phyloP scores from a whole-genome alignment of 1,140 invertebrate genomes.

The Drosophila murphyi region DNA sequence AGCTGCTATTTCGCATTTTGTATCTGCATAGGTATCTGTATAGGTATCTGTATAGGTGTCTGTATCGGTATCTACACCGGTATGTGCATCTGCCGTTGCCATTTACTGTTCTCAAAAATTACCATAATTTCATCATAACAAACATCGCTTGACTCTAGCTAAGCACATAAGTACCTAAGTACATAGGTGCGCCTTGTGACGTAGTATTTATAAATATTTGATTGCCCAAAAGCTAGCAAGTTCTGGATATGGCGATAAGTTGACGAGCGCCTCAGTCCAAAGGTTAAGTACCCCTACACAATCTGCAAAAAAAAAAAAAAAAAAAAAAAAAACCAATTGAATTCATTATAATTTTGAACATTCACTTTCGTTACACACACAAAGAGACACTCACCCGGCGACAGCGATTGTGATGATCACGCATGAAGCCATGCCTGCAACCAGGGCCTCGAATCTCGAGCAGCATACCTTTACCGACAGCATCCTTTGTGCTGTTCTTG shows the following conservation, averaged over 20 bases:
- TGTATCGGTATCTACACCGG: constrained; percentile 20
- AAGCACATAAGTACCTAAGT: neutral
- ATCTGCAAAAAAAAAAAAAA: constrained; percentile 24
- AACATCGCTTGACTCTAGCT: neutral
- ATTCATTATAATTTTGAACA: neutral
- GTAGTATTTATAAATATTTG: constrained; percentile 33
- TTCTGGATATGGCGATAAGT: constrained; percentile 13
- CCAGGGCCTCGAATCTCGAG: constrained; percentile 33
- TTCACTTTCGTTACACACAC: neutral
- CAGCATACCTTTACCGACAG: constrained; percentile 60
- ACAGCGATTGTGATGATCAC: constrained; percentile 70
- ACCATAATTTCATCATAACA: constrained; percentile 36
- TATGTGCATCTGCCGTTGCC: constrained; percentile 15
- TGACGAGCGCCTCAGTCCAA: constrained; percentile 12
- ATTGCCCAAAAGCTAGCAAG: constrained; percentile 2
- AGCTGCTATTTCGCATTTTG: constrained; percentile 28
- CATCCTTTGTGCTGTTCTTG: neutral
- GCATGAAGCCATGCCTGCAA: constrained; percentile 56
- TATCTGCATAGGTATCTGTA: neutral
- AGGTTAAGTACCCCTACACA: constrained; percentile 31
- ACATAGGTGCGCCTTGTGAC: constrained; percentile 18
- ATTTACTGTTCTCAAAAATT: constrained; percentile 22
- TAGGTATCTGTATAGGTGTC: neutral
- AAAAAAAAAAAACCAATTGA: neutral
- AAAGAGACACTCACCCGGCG: constrained; percentile 54